Percentiles rank a stretch among this genome's conserved stretches.
These are phyloP conservation scores for Drosophila kanekoi DNA, from an alignment of 2,888 invertebrate species.

Conservation along the genomic window DNA sequence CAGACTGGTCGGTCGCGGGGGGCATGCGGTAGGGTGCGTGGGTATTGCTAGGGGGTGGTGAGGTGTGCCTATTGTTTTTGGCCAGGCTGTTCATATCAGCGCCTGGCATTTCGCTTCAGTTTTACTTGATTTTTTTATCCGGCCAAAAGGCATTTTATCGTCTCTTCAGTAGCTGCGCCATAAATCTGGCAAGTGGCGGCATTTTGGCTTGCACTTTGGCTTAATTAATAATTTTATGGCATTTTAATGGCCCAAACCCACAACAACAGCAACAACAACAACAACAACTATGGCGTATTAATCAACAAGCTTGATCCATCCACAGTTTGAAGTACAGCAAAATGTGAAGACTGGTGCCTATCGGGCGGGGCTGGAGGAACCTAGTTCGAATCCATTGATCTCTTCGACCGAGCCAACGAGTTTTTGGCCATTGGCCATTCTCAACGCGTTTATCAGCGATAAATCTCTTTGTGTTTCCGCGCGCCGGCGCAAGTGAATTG, in stretches of 20 bases:
- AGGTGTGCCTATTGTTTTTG: conserved; percentile 21
- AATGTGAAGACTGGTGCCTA: not conserved
- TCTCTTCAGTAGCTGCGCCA: conserved; percentile 49
- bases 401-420: conserved; percentile 44
- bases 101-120: conserved; percentile 35
- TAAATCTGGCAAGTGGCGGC: conserved; percentile 74
- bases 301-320: conserved; percentile 66
- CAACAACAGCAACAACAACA: conserved; percentile 26
- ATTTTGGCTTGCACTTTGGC: conserved; percentile 63
- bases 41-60: not conserved
- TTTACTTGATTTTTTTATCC: conserved; percentile 13
- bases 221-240: conserved; percentile 82
- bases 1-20: conserved; percentile 4
- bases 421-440: conserved; percentile 69
- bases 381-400: conserved; percentile 64
- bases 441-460: conserved; percentile 80
- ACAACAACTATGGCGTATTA: conserved; percentile 39
- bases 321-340: conserved; percentile 16
- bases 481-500: conserved; percentile 79
- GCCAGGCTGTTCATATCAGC: conserved; percentile 54
- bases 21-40: not conserved
- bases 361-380: not conserved
- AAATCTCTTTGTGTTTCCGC: conserved; percentile 80
- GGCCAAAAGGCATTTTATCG: conserved; percentile 50
- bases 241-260: conserved; percentile 70